Evolutionary conservation across 2,888 invertebrate species (phyloP), one percentile per base, ranked within the genome.

Genomic region (Apocheima hispidaria): DNA sequence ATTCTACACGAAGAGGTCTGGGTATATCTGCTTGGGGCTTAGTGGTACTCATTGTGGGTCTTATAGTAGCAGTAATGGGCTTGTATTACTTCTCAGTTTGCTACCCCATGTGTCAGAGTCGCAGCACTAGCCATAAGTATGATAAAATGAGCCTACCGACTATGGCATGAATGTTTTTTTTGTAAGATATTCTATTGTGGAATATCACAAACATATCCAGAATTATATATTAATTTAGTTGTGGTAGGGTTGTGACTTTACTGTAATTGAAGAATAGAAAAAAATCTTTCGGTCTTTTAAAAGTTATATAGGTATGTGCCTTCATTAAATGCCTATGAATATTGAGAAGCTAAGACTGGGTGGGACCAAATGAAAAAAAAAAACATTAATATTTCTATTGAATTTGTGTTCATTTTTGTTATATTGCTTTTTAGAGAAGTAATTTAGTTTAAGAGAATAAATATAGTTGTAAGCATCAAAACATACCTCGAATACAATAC

Each of bases 11-110:
- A 36, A 79, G 79, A 75, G 91, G 93, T 14, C 69, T 92, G n/a
- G 93, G 93, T 4, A 84, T 95, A 33, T 94, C 95, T 0, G 95
- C 95, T 0, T 95, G 95, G 94, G 95, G 95, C 18, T 94, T 95
- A 26, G 93, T 95, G 10, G 82, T 88, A n/a, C 72, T 94, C 9
- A 81, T 94, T 58, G 77, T 94, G 10, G 84, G 88, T 1, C 63
- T 93, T n/a, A 92, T 94, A 38, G 72, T 94, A 18, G 82, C 91
- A 4, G 90, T 91, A 65, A 87, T 93, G 79, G 93, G 93, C 0
- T 88, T 94, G 38, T 95, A 96, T 74, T 96, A 95, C 72, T 93
- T 94, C 64, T 93, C 94, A 28, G 92, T 95, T 70, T 95, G 95
- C 72, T 95, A 95, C 79, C 95, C 95, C 48, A 77, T 95, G 46